Percentiles rank a stretch among this genome's conserved stretches.
Evolutionary conservation across 2,113 vertebrate species (phyloP).

Genomic region (Dryoscopus gambensis): DNA sequence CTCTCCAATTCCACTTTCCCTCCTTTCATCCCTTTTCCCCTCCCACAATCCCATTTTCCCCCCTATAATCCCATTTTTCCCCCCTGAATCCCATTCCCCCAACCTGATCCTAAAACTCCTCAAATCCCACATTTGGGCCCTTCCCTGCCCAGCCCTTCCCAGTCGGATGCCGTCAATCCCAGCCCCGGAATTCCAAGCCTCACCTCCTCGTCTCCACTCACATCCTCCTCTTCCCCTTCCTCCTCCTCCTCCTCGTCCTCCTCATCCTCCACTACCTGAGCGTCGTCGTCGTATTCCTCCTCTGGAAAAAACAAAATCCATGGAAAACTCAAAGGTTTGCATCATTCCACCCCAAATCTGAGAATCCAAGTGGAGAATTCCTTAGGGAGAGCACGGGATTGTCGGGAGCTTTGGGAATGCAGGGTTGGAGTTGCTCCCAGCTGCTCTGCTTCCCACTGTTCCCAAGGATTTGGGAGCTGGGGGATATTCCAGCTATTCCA

Average conservation of each 20-base stretch:
- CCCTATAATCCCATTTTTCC: not conserved
- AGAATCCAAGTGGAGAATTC: rapidly evolving
- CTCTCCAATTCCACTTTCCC: not conserved
- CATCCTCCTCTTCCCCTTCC: slow-evolving; percentile 89
- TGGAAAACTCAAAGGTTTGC: not conserved
- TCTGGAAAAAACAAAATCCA: slow-evolving; percentile 56
- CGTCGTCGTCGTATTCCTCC: slow-evolving; percentile 90
- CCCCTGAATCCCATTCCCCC: not conserved
- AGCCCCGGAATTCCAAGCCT: not conserved
- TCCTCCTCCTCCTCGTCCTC: slow-evolving; percentile 90
- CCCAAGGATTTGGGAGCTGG: not conserved
- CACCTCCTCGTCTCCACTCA: slow-evolving; percentile 81
- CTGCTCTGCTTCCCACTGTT: not conserved
- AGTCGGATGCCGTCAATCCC: not conserved
- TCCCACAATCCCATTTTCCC: not conserved
- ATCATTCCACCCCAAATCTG: not conserved
- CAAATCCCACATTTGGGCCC: not conserved
- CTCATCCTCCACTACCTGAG: slow-evolving; percentile 87
- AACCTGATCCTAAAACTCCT: not conserved
- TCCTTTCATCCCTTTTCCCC: not conserved
- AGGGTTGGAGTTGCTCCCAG: not conserved
- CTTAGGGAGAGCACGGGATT: not conserved
- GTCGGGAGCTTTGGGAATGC: not conserved
- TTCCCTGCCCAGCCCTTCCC: not conserved
- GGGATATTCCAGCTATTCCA: not conserved